Percentiles rank a stretch among this genome's conserved stretches.
phyloP scores from a whole-genome alignment of 2,797 vertebrate species.

The Lagocephalus sceleratus region DNA sequence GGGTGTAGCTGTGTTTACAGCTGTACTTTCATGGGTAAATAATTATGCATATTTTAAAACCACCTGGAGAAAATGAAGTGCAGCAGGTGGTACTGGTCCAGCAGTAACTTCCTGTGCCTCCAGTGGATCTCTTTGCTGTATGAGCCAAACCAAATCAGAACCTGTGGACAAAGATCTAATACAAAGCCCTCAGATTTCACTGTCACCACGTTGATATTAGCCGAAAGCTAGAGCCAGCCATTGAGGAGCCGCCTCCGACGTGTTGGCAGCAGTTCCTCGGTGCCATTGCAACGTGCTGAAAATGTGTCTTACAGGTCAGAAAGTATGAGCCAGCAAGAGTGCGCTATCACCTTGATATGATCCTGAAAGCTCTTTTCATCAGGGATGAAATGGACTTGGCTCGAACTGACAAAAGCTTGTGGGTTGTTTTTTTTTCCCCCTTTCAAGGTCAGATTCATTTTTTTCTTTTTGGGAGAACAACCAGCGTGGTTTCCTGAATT shows the following conservation, averaged over 20 bases:
- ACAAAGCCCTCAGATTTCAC: too few species aligned
- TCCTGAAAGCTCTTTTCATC: constrained; percentile 56
- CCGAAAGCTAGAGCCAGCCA: constrained; percentile 11
- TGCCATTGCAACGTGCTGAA: constrained; percentile 56
- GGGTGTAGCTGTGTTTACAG: too few species aligned
- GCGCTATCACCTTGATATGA: constrained; percentile 28
- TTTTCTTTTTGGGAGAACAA: constrained; percentile 25
- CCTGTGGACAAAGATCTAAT: too few species aligned
- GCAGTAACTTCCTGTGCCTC: constrained; percentile 25
- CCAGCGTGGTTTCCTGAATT: not conserved
- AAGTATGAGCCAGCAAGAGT: constrained; percentile 1
- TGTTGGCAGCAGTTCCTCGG: constrained; percentile 35
- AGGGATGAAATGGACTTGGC: constrained; percentile 57
- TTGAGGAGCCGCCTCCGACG: constrained; percentile 19
- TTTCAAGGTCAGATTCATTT: constrained; percentile 49
- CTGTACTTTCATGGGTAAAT: too few species aligned
- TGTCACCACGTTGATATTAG: too few species aligned
- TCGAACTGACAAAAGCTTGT: constrained; percentile 19
- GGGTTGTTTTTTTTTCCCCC: constrained; percentile 23
- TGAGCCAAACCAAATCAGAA: constrained; percentile 23
- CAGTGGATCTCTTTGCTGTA: constrained; percentile 30
- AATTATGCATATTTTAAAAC: constrained; percentile 2
- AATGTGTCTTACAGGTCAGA: constrained; percentile 4
- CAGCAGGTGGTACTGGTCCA: not conserved
- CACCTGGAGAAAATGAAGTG: not conserved